Base-by-base conservation (phyloP, 92 coral and sea anemone species). In the Phenganax stokvisi region DNA sequence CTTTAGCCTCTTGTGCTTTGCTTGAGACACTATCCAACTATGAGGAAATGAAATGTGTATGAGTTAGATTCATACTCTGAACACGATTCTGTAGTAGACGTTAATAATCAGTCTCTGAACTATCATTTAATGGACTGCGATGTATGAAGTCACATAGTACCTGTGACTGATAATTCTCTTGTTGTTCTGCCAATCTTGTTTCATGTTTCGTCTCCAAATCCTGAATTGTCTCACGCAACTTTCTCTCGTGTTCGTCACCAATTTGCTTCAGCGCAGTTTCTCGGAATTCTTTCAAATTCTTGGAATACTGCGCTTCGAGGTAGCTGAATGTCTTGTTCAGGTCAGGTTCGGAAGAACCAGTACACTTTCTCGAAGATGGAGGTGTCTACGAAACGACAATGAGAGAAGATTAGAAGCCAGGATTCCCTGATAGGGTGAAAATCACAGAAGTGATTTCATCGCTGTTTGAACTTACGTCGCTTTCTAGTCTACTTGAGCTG, bases 261-360 rank as follows among this genome's bases (percentile, higher is more conserved):
- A 88, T 91, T 37, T 85, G 87, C 84, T 87, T 88, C 17, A 93
- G 79, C 77, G 90, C 97, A 83, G 87, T 93, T 79, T 92, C 92
- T 76, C 90, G 92, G 66, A 93, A 93, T 86, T 93, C 97, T 60
- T 92, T 93, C 83, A 93, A 72, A 68, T 91, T 90, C 89, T 87
- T 90, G 64, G 91, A 76, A 70, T 93, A 93, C 59, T 93, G 90
- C n/a, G 88, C 86, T 89, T 93, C 97, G 0, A 93, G 90, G 76
- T 89, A 93, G 59, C 74, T 80, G 68, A 93, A 89, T 27, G 97
- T 91, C 71, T 92, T 90, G 57, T 93, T 89, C 27, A 91, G 74
- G 77, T 92, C 97, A 37, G 47, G 47, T n/a, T 85, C 83, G 51
- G 79, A 53, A 52, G 62, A 74, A 56, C 79, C 64, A 9, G 20